Evolutionary conservation across 2,797 vertebrate genomes (phyloP).

Genomic region (Macropus fuliginosus): DNA sequence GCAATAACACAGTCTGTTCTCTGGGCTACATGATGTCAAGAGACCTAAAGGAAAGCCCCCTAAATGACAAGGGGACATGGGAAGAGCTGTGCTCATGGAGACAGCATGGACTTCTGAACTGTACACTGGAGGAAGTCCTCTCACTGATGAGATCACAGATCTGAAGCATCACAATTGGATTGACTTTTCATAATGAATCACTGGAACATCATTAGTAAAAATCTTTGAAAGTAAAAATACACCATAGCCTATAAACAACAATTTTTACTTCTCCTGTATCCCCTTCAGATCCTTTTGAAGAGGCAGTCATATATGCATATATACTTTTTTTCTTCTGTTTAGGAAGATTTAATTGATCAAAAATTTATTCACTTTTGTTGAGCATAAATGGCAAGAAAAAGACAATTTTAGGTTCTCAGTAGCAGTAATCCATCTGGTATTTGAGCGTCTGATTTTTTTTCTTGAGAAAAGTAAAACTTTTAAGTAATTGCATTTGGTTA

Average conservation of each 20-base stretch:
- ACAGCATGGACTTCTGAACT: neutral
- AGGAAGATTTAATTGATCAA: constrained; percentile 7
- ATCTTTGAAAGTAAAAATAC: neutral
- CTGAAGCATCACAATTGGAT: neutral
- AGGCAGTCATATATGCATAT: neutral
- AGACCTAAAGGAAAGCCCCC: neutral
- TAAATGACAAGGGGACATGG: too few species aligned
- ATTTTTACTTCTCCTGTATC: neutral
- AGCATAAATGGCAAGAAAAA: constrained; percentile 36
- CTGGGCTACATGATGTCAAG: neutral
- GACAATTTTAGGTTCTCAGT: neutral
- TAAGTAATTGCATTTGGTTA: constrained; percentile 14
- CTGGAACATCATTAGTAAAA: neutral
- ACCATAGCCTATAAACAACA: neutral
- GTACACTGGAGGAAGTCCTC: neutral
- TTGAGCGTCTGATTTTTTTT: constrained; percentile 41
- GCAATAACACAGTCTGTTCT: neutral
- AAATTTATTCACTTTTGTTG: constrained; percentile 35
- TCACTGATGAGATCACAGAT: neutral
- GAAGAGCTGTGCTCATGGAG: neutral
- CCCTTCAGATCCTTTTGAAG: neutral
- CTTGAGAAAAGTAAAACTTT: neutral
- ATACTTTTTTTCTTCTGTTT: neutral
- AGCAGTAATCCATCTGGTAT: constrained; percentile 12
- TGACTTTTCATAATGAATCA: neutral